Evolutionary conservation across 2,888 invertebrate species (phyloP), one percentile per base, ranked within the genome.

Genomic region (Petrophora chlorosata): DNA sequence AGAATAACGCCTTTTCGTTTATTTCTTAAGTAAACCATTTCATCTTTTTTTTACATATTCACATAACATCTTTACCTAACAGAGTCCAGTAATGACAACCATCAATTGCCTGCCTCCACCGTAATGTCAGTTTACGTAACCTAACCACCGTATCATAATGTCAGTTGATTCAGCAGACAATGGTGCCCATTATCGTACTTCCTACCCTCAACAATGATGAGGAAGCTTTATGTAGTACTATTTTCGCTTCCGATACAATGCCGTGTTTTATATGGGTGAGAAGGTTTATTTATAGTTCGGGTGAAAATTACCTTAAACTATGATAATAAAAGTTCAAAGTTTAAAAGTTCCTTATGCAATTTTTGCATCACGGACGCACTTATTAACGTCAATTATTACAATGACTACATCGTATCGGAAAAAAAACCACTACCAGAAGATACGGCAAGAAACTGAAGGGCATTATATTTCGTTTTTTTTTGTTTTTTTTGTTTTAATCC

Each of bases 181-280:
- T 58, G 34, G 55, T 7, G 23, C 23, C 43, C 42, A 60, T 60
- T 60, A 58, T 5, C 19, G 29, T 16, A 17, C 44, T 60, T 58
- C 52, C 58, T 53, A 38, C 41, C 44, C 36, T 38, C 23, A 51
- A 60, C 58, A 61, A 58, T 58, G 34, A 34, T 26, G 44, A 54
- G 60, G 60, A 61, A 61, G 56, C 55, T 52, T 45, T 54, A 49
- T 43, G 51, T 38, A 38, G 32, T 35, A 30, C 53, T 46, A 10
- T n/a, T 14, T 23, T 28, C 5, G 28, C 49, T 50, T 50, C 49
- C 49, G 43, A 43, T 38, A n/a, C n/a, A n/a, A n/a, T n/a, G n/a
- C n/a, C n/a, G n/a, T n/a, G n/a, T n/a, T n/a, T n/a, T n/a, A n/a
- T 3, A 22, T 25, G 25, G 9, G 5, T 10, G 1, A 2, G 3